Base-by-base conservation (phyloP, 2,888 invertebrate genomes). In the Cotesia congregata region DNA sequence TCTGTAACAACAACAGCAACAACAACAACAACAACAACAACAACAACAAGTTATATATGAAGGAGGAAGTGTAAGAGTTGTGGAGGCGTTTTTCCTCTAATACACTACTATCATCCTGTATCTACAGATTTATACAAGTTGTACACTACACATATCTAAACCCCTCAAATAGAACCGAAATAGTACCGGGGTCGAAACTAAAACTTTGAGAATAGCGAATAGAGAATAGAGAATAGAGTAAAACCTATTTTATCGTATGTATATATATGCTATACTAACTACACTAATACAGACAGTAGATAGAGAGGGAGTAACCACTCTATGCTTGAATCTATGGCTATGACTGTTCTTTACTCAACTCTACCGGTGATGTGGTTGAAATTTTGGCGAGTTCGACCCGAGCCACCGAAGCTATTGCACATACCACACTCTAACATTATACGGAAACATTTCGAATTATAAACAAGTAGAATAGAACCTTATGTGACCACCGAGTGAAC, bases 391-490 rank as follows among this genome's bases (percentile, higher is more conserved):
- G 50, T 67, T 50, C 50, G 50, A 50, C 50, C 50, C 7, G 50
- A 50, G 50, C 50, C 50, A 50, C 50, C 50, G 4, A 12, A 50
- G 50, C 50, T 50, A 50, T 50, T 50, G 50, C 50, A 50, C 50
- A 50, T 12, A 50, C 50, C 50, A 12, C 50, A 50, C 50, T 50
- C 50, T 12, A 74, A 39, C 60, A 72, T 72, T 50, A 50, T 67
- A 72, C 67, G 72, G 76, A 76, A 76, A 76, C 67, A 61, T 67
- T 72, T 76, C 72, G 72, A 67, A 62, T 72, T 76, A 76, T 68
- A 41, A 67, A 61, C 41, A 67, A 38, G 50, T 50, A 30, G 50
- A 20, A 59, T 30, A 71, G 64, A 59, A 65, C 41, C 40, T 69
- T 62, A 59, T 71, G 65, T 75, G 75, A 75, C 75, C 75, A 65